Conservation (phyloP, 1,140 invertebrate genomes). For the Drosophila aff. region DNA sequence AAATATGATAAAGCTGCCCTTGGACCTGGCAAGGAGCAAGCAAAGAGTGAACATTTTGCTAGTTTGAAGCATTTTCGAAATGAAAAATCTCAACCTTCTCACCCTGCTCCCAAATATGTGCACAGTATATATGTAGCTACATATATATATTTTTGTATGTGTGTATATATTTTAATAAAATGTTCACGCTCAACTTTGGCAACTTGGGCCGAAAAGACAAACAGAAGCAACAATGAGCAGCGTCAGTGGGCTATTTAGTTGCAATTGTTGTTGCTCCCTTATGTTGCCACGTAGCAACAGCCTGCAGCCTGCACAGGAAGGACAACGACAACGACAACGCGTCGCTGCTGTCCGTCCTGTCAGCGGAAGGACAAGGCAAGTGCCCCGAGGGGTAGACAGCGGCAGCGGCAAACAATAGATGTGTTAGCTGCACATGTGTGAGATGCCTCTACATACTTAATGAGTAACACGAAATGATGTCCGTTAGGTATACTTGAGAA, state of each 20-base stretch:
- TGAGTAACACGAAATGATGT: slow-evolving; percentile 74
- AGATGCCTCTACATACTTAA: slow-evolving; percentile 39
- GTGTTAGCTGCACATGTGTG: slow-evolving; percentile 30
- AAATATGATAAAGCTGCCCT: slow-evolving; percentile 73
- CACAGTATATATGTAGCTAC: neutral
- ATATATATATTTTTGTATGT: neutral
- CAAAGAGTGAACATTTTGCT: slow-evolving; percentile 58
- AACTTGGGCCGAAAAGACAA: slow-evolving; percentile 63
- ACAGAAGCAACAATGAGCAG: slow-evolving; percentile 64
- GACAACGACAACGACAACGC: slow-evolving; percentile 48
- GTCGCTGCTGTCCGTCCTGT: slow-evolving; percentile 18
- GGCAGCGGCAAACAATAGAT: slow-evolving; percentile 65
- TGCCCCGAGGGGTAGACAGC: slow-evolving; percentile 6
- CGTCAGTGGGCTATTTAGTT: slow-evolving; percentile 75
- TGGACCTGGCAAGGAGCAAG: slow-evolving; percentile 39
- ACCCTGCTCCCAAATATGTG: neutral
- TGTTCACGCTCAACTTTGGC: slow-evolving; percentile 75
- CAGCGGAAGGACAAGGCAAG: slow-evolving; percentile 17
- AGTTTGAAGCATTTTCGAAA: slow-evolving; percentile 74
- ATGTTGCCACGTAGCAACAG: slow-evolving; percentile 1
- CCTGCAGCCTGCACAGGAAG: slow-evolving; percentile 55
- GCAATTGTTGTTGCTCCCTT: slow-evolving; percentile 57
- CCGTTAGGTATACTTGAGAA: slow-evolving; percentile 81
- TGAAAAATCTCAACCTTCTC: slow-evolving; percentile 26
- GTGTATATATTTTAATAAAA: slow-evolving; percentile 76